Conservation (phyloP, 1,140 invertebrate genomes). For the Fopius arisanus region DNA sequence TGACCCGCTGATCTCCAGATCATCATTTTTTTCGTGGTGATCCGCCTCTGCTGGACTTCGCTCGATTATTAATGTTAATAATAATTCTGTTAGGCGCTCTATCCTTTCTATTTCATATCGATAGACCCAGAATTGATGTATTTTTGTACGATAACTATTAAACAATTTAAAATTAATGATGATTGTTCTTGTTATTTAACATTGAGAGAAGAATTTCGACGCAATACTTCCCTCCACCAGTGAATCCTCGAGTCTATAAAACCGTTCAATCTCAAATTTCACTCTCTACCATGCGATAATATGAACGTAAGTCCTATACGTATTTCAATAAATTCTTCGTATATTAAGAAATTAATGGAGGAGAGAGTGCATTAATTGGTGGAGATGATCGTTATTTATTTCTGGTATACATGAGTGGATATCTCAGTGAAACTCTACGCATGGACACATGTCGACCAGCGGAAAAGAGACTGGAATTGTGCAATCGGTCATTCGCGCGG, state of each 20-base stretch:
- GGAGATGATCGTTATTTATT: background rate
- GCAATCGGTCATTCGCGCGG: background rate
- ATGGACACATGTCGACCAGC: background rate
- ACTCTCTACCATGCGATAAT: too few species aligned
- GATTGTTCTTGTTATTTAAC: background rate
- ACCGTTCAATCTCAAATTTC: too few species aligned
- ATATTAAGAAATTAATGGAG: too few species aligned
- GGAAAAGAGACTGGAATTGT: background rate
- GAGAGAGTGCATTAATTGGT: background rate
- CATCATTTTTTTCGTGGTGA: background rate
- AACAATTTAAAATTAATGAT: slow-evolving; percentile 23
- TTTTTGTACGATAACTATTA: slow-evolving; percentile 35
- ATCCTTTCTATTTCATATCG: background rate
- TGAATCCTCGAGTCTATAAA: too few species aligned
- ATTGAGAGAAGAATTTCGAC: too few species aligned
- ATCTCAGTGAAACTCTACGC: background rate
- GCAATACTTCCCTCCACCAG: too few species aligned
- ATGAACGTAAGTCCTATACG: too few species aligned
- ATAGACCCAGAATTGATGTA: slow-evolving; percentile 28
- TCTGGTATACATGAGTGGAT: background rate
- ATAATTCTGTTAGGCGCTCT: background rate
- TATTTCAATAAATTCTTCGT: too few species aligned
- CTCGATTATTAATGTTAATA: slow-evolving; percentile 2
- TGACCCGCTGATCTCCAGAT: background rate
- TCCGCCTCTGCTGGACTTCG: background rate